Conservation (phyloP, 2,888 invertebrate species). For the Monochamus alternatus region DNA sequence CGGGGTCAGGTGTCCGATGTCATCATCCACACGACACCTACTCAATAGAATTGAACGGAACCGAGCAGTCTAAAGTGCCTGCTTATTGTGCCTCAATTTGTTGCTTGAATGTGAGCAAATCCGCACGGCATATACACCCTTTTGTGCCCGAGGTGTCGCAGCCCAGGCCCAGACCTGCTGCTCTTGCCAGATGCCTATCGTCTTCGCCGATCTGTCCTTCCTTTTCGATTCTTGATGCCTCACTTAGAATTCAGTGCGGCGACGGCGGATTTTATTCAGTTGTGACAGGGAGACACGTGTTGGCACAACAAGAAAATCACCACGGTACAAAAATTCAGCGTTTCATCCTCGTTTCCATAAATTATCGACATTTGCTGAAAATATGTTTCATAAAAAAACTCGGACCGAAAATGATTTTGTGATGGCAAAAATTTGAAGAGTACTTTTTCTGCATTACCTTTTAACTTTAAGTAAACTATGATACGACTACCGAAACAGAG, state of each 20-base stretch:
- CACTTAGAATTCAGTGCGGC: background rate
- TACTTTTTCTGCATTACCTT: too few species aligned
- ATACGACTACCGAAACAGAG: too few species aligned
- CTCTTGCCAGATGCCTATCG: constrained; percentile 45
- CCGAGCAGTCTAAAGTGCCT: constrained; percentile 61
- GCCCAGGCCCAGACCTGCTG: constrained; percentile 48
- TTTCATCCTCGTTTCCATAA: too few species aligned
- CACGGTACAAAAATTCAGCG: background rate
- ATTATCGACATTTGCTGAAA: too few species aligned
- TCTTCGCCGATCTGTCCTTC: constrained; percentile 17
- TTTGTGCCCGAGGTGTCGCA: constrained; percentile 55
- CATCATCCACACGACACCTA: constrained; percentile 62
- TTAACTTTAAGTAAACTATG: too few species aligned
- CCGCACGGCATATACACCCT: constrained; percentile 53
- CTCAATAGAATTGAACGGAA: constrained; percentile 55
- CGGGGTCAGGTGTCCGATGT: constrained; percentile 61
- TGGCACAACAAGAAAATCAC: background rate
- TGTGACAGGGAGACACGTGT: background rate
- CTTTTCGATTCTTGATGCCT: background rate
- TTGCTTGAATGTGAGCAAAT: constrained; percentile 58
- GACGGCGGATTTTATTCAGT: background rate
- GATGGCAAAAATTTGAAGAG: too few species aligned
- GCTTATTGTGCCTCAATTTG: constrained; percentile 63
- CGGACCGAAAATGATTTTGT: too few species aligned
- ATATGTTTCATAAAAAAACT: too few species aligned